phyloP scores from a whole-genome alignment of 2,888 invertebrate genomes.

The Nomada ruficornis region DNA sequence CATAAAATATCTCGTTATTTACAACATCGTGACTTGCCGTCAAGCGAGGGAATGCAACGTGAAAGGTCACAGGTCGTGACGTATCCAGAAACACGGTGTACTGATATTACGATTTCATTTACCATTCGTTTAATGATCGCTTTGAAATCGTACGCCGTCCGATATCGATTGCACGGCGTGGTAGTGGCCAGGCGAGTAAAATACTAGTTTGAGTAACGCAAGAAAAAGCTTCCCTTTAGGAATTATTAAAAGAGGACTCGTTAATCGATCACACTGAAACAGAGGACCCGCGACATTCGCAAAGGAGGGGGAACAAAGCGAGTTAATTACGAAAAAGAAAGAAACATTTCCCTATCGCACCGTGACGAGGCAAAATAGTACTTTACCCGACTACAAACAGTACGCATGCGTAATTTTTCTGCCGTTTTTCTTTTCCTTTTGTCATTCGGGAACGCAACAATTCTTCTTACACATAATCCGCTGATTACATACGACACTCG shows the following conservation, averaged over 20 bases:
- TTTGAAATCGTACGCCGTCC: slow-evolving; percentile 19
- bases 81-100: not conserved
- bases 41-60: slow-evolving; percentile 1
- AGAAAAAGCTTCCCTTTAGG: not conserved
- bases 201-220: slow-evolving; percentile 57
- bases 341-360: not conserved
- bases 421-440: not conserved
- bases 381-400: slow-evolving; percentile 43
- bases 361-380: slow-evolving; percentile 47
- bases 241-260: not conserved
- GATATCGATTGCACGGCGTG: slow-evolving; percentile 51
- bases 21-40: not conserved
- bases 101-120: slow-evolving; percentile 45
- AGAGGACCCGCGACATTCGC: not conserved
- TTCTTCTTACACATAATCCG: not conserved
- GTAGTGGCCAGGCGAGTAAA: slow-evolving; percentile 54
- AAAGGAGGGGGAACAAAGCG: not conserved
- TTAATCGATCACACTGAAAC: not conserved
- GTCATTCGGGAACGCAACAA: too few species aligned
- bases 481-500: slow-evolving; percentile 14
- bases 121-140: slow-evolving; percentile 59
- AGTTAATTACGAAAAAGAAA: too few species aligned
- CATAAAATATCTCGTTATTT: slow-evolving; percentile 33
- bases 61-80: slow-evolving; percentile 21
- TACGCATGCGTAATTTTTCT: not conserved